Conservation (phyloP, 2,113 vertebrate genomes). For the Himantopus leucocephalus region DNA sequence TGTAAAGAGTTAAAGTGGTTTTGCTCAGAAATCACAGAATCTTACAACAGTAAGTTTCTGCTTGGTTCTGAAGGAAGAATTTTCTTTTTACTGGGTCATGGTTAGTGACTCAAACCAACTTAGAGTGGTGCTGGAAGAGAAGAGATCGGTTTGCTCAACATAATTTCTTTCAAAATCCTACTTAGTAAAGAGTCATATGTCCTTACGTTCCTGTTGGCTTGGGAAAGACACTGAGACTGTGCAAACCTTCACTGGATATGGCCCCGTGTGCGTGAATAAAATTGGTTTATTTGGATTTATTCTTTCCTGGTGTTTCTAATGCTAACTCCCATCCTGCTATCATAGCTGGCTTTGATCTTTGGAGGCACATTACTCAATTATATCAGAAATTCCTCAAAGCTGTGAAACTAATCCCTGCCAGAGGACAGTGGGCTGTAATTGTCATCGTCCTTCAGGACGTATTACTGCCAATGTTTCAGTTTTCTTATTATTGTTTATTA, state of each 20-base stretch:
- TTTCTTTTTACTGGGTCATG: not conserved
- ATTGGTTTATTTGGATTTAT: not conserved
- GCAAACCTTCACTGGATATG: not conserved
- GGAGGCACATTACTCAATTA: not conserved
- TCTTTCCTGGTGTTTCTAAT: not conserved
- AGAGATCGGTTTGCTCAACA: not conserved
- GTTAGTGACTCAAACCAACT: not conserved
- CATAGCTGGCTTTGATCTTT: conserved; percentile 3
- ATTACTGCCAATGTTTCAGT: not conserved
- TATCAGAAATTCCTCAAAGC: not conserved
- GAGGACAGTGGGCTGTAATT: not conserved
- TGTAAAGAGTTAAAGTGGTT: not conserved
- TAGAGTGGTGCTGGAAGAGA: not conserved
- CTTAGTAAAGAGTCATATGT: not conserved
- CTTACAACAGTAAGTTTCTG: not conserved
- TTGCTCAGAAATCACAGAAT: not conserved
- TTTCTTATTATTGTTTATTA: not conserved
- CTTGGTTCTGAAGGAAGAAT: not conserved
- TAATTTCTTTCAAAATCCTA: not conserved
- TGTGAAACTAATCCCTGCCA: not conserved
- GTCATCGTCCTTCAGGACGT: not conserved
- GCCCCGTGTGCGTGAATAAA: not conserved
- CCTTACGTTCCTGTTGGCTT: not conserved
- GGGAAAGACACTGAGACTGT: not conserved
- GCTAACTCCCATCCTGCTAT: not conserved